These are phyloP conservation scores for Leucania comma DNA, from an alignment of 2,888 invertebrate genomes.

Conservation along the genomic window DNA sequence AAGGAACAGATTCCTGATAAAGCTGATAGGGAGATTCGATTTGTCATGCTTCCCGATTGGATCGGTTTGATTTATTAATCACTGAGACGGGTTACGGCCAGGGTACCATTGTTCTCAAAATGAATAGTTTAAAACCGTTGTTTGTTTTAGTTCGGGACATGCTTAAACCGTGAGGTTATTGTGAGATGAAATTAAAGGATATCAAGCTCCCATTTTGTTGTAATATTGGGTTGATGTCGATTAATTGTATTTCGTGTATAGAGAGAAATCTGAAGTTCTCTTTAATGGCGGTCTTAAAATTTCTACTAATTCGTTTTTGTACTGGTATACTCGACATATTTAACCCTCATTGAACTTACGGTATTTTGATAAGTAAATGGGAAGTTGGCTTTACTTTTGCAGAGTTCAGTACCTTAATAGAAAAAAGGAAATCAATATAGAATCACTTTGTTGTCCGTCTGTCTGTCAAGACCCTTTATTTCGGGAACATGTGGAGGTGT, in stretches of 20 bases:
- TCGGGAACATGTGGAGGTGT: too few species aligned
- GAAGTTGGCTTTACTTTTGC: too few species aligned
- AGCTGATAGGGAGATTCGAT: constrained; percentile 50
- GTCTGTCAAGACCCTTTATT: too few species aligned
- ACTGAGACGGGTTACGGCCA: constrained; percentile 34
- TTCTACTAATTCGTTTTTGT: background rate
- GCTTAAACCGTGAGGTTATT: background rate
- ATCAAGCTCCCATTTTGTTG: constrained; percentile 19
- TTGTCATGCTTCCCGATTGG: constrained; percentile 56
- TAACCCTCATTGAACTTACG: too few species aligned
- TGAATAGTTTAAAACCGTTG: constrained; percentile 48
- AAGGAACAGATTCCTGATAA: constrained; percentile 37
- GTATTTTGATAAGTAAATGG: too few species aligned
- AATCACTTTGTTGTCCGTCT: too few species aligned
- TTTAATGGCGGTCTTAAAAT: background rate
- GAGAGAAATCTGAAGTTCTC: background rate
- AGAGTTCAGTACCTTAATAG: too few species aligned
- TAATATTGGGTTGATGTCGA: constrained; percentile 2
- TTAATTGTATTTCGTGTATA: too few species aligned
- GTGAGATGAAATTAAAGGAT: constrained; percentile 28
- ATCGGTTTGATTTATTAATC: constrained; percentile 65
- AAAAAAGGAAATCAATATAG: too few species aligned
- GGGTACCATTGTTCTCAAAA: constrained; percentile 45
- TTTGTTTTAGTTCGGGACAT: constrained; percentile 25
- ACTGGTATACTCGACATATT: too few species aligned